phyloP scores from a whole-genome alignment of 2,797 vertebrate genomes.

The Gambelia wislizenii region DNA sequence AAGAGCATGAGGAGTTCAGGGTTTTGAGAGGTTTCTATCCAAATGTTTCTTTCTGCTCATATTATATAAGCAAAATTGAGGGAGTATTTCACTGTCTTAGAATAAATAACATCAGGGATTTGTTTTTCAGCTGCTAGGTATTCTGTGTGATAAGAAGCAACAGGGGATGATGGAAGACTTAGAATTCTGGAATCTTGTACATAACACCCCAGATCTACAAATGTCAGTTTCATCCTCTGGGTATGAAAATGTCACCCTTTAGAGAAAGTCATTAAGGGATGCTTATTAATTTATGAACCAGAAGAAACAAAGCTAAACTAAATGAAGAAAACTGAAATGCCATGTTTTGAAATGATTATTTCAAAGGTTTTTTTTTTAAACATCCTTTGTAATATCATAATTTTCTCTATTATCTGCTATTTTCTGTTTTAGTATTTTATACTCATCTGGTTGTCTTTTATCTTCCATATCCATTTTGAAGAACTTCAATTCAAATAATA shows the following conservation, averaged over 20 bases:
- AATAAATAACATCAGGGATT: background rate
- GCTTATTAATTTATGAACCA: slow-evolving; percentile 10
- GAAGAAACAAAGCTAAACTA: slow-evolving; percentile 40
- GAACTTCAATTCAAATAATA: too few relatives aligned
- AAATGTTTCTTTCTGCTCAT: background rate
- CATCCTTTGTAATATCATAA: slow-evolving; percentile 4
- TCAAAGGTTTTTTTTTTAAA: background rate
- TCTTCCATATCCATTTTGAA: slow-evolving; percentile 19
- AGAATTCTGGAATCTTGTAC: slow-evolving; percentile 24
- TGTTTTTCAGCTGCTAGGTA: background rate
- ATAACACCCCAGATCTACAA: slow-evolving; percentile 31
- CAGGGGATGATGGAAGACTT: background rate
- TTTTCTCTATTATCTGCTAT: background rate
- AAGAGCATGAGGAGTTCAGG: background rate
- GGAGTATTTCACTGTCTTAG: background rate
- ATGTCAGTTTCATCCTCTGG: slow-evolving; percentile 26
- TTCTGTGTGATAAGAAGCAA: background rate
- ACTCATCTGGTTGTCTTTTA: background rate
- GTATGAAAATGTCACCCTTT: slow-evolving; percentile 7
- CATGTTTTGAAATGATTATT: background rate
- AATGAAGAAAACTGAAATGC: slow-evolving; percentile 32
- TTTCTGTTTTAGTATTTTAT: slow-evolving; percentile 13
- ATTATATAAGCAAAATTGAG: background rate
- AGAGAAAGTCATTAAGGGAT: slow-evolving; percentile 30
- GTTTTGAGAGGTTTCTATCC: too few relatives aligned